Conservation (phyloP, 2,113 vertebrate genomes). For the Ancistrus triradiatus region DNA sequence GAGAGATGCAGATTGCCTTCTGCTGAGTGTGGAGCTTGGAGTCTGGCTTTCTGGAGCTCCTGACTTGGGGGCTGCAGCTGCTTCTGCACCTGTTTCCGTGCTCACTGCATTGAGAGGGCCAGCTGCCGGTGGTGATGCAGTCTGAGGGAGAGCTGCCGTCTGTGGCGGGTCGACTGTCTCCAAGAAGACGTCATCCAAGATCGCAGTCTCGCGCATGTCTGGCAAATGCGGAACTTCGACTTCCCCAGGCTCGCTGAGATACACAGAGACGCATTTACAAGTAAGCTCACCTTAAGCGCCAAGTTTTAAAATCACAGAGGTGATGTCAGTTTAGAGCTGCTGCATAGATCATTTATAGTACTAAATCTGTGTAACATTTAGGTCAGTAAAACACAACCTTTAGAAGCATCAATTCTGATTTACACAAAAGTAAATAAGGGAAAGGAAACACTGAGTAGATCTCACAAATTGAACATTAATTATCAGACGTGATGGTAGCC, state of each 20-base stretch:
- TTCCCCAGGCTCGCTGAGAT: not conserved
- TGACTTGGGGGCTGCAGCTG: constrained; percentile 47
- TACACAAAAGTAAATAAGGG: too few species aligned
- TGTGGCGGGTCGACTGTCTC: not conserved
- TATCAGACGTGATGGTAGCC: too few species aligned
- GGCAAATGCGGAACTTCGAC: not conserved
- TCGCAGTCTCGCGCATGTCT: constrained; percentile 11
- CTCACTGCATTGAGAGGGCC: not conserved
- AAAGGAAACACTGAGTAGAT: too few species aligned
- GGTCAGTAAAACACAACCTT: too few species aligned
- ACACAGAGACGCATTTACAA: not conserved
- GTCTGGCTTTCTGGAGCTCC: constrained; percentile 39
- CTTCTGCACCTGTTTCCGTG: not conserved
- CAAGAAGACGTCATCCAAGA: constrained; percentile 2
- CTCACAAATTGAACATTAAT: too few species aligned
- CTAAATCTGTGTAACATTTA: too few species aligned
- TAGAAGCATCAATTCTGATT: too few species aligned
- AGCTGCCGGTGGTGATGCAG: not conserved
- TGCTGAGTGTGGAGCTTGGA: constrained; percentile 51
- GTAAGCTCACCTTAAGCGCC: too few species aligned
- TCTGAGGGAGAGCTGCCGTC: not conserved
- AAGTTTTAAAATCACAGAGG: too few species aligned
- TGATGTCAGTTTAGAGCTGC: too few species aligned
- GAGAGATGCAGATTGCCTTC: constrained; percentile 66
- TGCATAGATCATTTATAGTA: too few species aligned